A percentile compares a stretch with the other conserved stretches of the same genome.
phyloP scores from a whole-genome alignment of 2,797 vertebrate genomes.

The Sebastiscus tertius region DNA sequence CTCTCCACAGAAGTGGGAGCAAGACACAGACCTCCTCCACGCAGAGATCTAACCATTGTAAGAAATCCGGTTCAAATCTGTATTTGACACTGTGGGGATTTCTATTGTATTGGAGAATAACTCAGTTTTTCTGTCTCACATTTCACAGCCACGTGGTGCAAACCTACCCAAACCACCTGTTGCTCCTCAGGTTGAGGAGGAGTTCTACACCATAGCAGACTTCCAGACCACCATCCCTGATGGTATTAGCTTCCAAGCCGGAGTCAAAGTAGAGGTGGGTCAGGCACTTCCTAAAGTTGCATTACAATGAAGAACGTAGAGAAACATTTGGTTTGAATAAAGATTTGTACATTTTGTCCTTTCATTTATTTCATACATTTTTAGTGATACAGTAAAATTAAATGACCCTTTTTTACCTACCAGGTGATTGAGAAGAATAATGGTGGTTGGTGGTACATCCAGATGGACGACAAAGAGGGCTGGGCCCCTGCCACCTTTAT shows the following conservation, averaged over 20 bases:
- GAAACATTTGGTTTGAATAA: not conserved
- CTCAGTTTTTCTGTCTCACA: not conserved
- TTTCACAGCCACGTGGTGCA: conserved; percentile 89
- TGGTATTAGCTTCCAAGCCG: conserved; percentile 97
- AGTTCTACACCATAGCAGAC: conserved; percentile 97
- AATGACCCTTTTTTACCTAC: not conserved
- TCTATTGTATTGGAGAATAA: not conserved
- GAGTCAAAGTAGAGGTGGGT: conserved; percentile 96
- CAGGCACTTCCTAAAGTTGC: not conserved
- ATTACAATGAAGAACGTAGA: not conserved
- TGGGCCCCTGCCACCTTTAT: conserved; percentile 98
- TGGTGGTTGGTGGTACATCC: conserved; percentile 99
- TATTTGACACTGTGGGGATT: not conserved
- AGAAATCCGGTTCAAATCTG: conserved; percentile 61
- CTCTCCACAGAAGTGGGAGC: conserved; percentile 86
- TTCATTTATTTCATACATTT: not conserved
- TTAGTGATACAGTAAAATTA: not conserved
- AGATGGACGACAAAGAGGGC: conserved; percentile 97
- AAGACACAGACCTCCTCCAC: conserved; percentile 95
- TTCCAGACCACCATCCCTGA: conserved; percentile 99
- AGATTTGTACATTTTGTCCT: not conserved
- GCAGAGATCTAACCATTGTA: conserved; percentile 97
- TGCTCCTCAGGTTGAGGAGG: conserved; percentile 96
- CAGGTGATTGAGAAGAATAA: conserved; percentile 98
- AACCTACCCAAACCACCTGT: conserved; percentile 95